Percentiles rank a stretch among this genome's conserved stretches.
Conservation (phyloP, 2,797 vertebrate genomes). For the Clarias laeviceps region DNA sequence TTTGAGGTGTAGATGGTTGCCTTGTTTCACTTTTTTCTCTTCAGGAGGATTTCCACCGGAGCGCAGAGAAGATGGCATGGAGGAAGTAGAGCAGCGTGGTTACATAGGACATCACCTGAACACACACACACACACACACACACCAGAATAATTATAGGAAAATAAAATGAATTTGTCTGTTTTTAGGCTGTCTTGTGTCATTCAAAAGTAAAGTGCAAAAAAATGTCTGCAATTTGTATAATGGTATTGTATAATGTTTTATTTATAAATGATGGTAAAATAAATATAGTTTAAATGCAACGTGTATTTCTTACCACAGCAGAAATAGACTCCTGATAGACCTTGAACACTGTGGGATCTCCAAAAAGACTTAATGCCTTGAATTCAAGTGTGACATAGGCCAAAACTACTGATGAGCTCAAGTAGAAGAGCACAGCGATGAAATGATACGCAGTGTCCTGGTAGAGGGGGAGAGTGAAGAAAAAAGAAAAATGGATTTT, state of each 20-base stretch:
- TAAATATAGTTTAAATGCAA: neutral
- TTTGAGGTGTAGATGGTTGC: slow-evolving; percentile 11
- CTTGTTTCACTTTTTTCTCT: neutral
- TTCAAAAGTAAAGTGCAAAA: neutral
- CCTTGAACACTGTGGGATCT: slow-evolving; percentile 31
- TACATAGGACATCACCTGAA: slow-evolving; percentile 70
- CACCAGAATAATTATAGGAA: neutral
- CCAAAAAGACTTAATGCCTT: rapidly evolving
- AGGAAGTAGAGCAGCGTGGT: slow-evolving; percentile 72
- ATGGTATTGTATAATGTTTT: neutral
- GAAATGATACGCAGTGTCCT: slow-evolving; percentile 72
- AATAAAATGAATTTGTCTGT: neutral
- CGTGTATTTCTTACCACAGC: slow-evolving; percentile 67
- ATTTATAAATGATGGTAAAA: neutral
- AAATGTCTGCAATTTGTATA: neutral
- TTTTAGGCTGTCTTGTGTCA: neutral
- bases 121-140: slow-evolving; percentile 16
- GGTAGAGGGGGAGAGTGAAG: neutral
- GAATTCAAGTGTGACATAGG: slow-evolving; percentile 36
- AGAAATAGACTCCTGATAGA: slow-evolving; percentile 67
- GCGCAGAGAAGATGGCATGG: slow-evolving; percentile 71
- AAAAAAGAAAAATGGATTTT: neutral
- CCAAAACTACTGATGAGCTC: slow-evolving; percentile 70
- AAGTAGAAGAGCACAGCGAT: slow-evolving; percentile 71
- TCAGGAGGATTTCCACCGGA: slow-evolving; percentile 70